These are phyloP conservation scores for Vidua chalybeata DNA, from an alignment of 2,113 vertebrate species.

Conservation along the genomic window DNA sequence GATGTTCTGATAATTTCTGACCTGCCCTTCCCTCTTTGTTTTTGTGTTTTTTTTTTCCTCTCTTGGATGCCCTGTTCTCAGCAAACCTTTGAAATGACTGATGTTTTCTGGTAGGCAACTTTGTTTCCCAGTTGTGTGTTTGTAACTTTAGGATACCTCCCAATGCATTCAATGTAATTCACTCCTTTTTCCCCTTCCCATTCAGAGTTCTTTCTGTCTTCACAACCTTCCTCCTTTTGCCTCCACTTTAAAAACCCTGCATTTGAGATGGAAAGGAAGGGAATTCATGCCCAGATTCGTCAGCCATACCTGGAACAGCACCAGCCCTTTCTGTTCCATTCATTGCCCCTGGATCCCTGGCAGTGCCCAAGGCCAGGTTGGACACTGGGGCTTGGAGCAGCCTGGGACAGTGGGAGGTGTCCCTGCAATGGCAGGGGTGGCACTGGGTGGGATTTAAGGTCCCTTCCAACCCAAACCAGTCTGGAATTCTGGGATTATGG, in stretches of 20 bases:
- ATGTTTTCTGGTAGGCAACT: not conserved
- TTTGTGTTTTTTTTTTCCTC: not conserved
- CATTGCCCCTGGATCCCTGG: not conserved
- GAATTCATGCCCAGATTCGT: not conserved
- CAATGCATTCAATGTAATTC: not conserved
- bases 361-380: not conserved
- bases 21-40: not conserved
- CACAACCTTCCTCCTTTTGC: not conserved
- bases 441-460: fast-evolving
- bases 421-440: not conserved
- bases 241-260: not conserved
- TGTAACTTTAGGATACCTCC: not conserved
- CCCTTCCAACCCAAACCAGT: not conserved
- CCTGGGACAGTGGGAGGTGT: not conserved
- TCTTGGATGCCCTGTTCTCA: not conserved
- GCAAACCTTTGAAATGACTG: not conserved
- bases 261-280: not conserved
- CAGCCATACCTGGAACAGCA: not conserved
- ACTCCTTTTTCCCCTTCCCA: not conserved
- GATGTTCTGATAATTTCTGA: not conserved
- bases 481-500: not conserved
- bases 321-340: not conserved
- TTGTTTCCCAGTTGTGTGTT: not conserved
- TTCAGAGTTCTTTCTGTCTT: not conserved
- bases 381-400: not conserved